These are phyloP conservation scores for Brachionus paranguensis DNA, from an alignment of 1,140 invertebrate genomes.

Conservation along the genomic window DNA sequence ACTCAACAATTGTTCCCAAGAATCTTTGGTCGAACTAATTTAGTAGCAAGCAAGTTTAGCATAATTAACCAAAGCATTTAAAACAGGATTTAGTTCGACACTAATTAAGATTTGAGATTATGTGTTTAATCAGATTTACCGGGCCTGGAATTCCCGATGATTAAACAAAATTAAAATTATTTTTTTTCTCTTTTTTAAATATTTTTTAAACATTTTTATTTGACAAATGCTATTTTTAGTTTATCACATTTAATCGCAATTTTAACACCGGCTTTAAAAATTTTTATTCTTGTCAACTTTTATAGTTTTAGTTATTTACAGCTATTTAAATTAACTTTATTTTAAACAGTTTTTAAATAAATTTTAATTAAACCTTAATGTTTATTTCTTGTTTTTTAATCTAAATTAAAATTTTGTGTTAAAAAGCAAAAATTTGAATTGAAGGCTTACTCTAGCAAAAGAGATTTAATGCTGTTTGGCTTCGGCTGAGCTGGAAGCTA, in stretches of 20 bases:
- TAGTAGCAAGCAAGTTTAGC: background rate
- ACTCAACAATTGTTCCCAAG: background rate
- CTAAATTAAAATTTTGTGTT: background rate
- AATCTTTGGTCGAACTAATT: background rate
- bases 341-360: background rate
- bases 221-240: background rate
- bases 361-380: background rate
- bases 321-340: background rate
- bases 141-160: background rate
- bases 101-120: background rate
- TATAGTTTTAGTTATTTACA: conserved; percentile 1
- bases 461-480: background rate
- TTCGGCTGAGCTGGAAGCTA: background rate
- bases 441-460: background rate
- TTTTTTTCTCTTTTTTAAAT: background rate
- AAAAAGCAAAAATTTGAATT: background rate
- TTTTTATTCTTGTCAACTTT: background rate
- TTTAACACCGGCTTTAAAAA: conserved; percentile 9
- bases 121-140: background rate
- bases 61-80: background rate
- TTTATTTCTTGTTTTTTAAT: background rate
- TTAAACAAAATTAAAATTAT: background rate
- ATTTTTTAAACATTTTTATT: background rate
- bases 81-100: background rate
- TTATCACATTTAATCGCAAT: background rate